Percentiles rank a stretch among this genome's conserved stretches.
These are phyloP conservation scores for Porites lutea DNA, from an alignment of 64 coral and sea anemone species.

Conservation along the genomic window DNA sequence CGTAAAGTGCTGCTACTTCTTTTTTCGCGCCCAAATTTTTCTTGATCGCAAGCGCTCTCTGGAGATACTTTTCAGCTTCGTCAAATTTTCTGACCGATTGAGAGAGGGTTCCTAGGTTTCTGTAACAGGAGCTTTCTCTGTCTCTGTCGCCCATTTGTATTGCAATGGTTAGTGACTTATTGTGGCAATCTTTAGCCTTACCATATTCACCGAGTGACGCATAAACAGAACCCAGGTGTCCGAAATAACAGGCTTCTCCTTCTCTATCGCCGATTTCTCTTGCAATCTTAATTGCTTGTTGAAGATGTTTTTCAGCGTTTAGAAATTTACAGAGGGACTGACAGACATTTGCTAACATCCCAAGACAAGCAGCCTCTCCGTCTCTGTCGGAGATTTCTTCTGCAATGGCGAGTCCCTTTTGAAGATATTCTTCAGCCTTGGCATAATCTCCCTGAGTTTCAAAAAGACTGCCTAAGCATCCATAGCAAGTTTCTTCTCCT, in stretches of 20 bases:
- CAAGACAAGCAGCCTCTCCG: background rate
- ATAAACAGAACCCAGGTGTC: conserved; percentile 16
- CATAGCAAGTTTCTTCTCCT: background rate
- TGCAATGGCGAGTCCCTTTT: background rate
- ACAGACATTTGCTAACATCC: background rate
- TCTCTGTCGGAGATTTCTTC: conserved; percentile 13
- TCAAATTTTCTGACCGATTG: background rate
- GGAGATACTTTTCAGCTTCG: background rate
- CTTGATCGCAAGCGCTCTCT: background rate
- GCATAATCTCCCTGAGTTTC: background rate
- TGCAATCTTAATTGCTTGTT: background rate
- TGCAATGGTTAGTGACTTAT: background rate
- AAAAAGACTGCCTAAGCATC: conserved; percentile 10
- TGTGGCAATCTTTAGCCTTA: background rate
- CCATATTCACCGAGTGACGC: background rate
- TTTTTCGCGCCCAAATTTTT: background rate
- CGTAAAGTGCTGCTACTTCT: background rate
- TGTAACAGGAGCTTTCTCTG: background rate
- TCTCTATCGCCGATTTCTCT: conserved; percentile 18
- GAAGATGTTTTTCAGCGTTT: background rate
- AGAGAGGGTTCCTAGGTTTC: background rate
- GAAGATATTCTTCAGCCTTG: background rate
- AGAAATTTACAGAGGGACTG: background rate
- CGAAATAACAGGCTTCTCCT: background rate
- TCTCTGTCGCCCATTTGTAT: conserved; percentile 20